phyloP scores from a whole-genome alignment of 2,888 invertebrate genomes.

The Strigamia maritima region DNA sequence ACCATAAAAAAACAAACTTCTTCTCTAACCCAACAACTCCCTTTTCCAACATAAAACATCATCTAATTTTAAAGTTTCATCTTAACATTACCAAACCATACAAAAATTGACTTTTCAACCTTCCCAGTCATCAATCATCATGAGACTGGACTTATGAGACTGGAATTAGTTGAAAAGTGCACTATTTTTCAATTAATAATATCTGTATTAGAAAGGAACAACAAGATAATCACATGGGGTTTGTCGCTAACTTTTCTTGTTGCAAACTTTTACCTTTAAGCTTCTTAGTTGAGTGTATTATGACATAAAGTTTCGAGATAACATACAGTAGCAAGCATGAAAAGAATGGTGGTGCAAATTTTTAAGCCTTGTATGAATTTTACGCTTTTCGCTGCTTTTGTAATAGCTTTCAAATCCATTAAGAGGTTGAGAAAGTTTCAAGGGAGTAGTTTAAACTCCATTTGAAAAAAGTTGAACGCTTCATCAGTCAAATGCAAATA shows the following conservation, averaged over 20 bases:
- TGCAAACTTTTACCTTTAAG: slow-evolving; percentile 18
- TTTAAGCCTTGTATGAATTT: slow-evolving; percentile 25
- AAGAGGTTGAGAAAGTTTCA: slow-evolving; percentile 25
- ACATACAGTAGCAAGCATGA: slow-evolving; percentile 18
- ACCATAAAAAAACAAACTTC: too few relatives aligned
- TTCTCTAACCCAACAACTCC: too few relatives aligned
- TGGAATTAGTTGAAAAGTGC: neutral
- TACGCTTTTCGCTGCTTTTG: slow-evolving; percentile 24
- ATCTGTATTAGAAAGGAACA: neutral
- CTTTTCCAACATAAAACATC: too few relatives aligned
- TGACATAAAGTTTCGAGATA: slow-evolving; percentile 18
- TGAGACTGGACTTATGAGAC: too few relatives aligned
- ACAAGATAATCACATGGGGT: neutral
- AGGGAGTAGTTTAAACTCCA: slow-evolving; percentile 27
- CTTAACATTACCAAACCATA: too few relatives aligned
- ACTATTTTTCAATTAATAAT: neutral
- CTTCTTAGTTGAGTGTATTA: slow-evolving; percentile 25
- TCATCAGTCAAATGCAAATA: slow-evolving; percentile 28
- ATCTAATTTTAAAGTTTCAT: too few relatives aligned
- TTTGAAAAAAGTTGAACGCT: slow-evolving; percentile 24
- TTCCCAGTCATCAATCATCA: too few relatives aligned
- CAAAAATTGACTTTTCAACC: too few relatives aligned
- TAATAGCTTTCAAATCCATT: slow-evolving; percentile 28
- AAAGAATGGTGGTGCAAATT: slow-evolving; percentile 21
- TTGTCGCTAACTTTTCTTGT: neutral